Evolutionary conservation across 2,113 vertebrate genomes (phyloP).

Genomic region (Pituophis catenifer): DNA sequence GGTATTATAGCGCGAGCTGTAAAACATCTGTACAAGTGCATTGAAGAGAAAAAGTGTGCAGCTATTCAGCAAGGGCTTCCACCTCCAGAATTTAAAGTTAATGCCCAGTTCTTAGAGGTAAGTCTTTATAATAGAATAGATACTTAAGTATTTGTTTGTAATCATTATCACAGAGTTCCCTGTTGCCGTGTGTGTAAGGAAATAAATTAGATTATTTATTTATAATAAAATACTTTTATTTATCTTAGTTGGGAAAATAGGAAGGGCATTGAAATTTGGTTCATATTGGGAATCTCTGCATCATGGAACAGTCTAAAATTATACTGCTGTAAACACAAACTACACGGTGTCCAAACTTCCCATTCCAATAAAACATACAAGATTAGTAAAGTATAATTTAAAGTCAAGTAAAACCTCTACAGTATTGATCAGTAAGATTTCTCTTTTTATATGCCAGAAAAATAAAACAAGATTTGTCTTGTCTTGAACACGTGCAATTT

Average conservation of each 20-base stretch:
- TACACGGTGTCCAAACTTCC: not conserved
- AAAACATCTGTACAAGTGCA: constrained; percentile 88
- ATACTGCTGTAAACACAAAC: not conserved
- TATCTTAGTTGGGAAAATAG: not conserved
- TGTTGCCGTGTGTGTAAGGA: not conserved
- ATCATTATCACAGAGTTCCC: not conserved
- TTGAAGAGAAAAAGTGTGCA: constrained; percentile 83
- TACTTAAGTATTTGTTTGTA: not conserved
- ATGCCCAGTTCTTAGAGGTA: constrained; percentile 97
- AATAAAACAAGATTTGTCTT: not conserved
- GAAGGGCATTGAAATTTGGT: not conserved
- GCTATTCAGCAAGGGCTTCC: constrained; percentile 85
- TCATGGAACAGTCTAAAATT: not conserved
- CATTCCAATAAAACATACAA: not conserved
- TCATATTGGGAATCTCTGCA: not conserved
- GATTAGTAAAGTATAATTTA: not conserved
- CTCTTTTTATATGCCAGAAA: not conserved
- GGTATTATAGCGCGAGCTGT: constrained; percentile 95
- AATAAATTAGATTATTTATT: not conserved
- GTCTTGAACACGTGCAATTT: not conserved
- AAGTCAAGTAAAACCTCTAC: not conserved
- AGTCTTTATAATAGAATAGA: constrained; percentile 4
- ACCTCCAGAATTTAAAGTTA: constrained; percentile 97
- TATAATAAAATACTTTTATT: not conserved
- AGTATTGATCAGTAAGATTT: not conserved